Evolutionary conservation across 2,888 invertebrate species (phyloP).

Genomic region (Mesopsocus fuscifrons): DNA sequence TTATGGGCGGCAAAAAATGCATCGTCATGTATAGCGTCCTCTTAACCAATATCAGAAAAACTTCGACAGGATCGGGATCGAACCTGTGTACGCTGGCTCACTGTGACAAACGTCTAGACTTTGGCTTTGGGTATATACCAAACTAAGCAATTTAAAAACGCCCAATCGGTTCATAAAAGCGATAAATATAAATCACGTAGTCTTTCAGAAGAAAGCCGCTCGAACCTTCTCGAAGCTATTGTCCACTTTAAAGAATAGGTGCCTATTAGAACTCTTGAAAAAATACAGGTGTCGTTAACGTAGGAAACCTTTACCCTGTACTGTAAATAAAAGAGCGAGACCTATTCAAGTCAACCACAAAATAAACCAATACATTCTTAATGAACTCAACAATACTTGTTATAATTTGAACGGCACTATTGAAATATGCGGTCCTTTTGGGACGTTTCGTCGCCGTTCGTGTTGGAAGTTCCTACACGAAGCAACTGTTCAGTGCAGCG

Average conservation of each 20-base stretch:
- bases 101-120: too few species aligned
- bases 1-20: too few species aligned
- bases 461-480: too few species aligned
- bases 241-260: background rate
- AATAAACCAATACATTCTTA: constrained; percentile 10
- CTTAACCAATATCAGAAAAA: too few species aligned
- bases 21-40: too few species aligned
- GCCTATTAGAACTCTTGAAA: constrained; percentile 10
- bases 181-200: background rate
- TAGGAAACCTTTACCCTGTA: background rate
- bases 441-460: background rate
- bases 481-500: background rate
- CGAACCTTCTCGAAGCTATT: background rate
- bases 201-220: background rate
- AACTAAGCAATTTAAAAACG: too few species aligned
- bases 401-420: constrained; percentile 7
- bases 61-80: too few species aligned
- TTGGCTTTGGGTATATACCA: too few species aligned
- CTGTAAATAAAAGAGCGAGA: constrained; percentile 9
- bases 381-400: constrained; percentile 9
- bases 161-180: too few species aligned
- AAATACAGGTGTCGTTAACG: constrained; percentile 9
- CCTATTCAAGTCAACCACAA: constrained; percentile 6
- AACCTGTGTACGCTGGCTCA: too few species aligned
- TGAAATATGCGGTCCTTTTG: background rate